Conservation (phyloP, 92 coral and sea anemone species). For the Desmophyllum pertusum region DNA sequence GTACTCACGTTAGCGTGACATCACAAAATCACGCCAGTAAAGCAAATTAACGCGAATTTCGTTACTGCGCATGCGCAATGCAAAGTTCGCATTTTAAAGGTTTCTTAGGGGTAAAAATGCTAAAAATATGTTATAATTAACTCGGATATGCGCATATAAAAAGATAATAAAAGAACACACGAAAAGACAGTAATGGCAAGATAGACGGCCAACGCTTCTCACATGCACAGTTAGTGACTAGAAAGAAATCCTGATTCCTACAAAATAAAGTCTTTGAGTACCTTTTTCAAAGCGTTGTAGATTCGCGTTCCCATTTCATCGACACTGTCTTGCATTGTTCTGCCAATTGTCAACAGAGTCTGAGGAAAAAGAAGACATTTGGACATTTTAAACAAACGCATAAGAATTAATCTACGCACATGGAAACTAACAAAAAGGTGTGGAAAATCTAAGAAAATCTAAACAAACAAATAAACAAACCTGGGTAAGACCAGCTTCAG, state of each 20-base stretch:
- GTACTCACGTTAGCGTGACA: no score
- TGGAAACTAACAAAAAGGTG: background rate
- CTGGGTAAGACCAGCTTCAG: slow-evolving; percentile 58
- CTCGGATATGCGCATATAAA: background rate
- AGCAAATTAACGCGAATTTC: background rate
- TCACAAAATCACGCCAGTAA: background rate
- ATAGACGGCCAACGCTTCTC: no score
- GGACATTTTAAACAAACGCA: background rate
- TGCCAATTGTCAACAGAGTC: slow-evolving; percentile 64
- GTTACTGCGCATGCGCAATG: slow-evolving; percentile 38
- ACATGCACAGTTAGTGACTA: background rate
- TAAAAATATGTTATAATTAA: background rate
- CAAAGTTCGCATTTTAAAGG: background rate
- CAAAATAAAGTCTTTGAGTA: background rate
- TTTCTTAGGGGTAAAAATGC: background rate
- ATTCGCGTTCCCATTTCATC: slow-evolving; percentile 78
- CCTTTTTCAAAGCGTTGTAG: slow-evolving; percentile 68
- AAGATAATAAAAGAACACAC: background rate
- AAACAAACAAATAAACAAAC: slow-evolving; percentile 17
- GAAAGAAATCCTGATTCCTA: background rate
- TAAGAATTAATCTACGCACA: background rate
- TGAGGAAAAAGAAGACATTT: background rate
- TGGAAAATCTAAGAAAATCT: background rate
- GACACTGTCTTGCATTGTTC: slow-evolving; percentile 48
- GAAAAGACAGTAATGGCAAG: background rate